phyloP scores from a whole-genome alignment of 2,888 invertebrate species.

The Microplitis manilae region DNA sequence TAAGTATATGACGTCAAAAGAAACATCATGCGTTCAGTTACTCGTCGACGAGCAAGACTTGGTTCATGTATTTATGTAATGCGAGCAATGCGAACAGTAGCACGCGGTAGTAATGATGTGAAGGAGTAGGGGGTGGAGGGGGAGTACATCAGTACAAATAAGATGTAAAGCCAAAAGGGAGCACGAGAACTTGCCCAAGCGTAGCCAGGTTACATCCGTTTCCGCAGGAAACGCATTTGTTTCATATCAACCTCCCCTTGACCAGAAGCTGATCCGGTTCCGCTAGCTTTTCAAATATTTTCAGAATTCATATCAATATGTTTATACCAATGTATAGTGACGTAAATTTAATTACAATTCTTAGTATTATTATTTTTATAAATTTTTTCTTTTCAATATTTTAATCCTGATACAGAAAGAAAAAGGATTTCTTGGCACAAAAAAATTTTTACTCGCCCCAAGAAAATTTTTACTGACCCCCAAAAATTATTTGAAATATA shows the following conservation, averaged over 20 bases:
- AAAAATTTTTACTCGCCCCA: too few relatives aligned
- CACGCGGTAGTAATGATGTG: not conserved
- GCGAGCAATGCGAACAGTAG: constrained; percentile 37
- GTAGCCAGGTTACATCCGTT: constrained; percentile 64
- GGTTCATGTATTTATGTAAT: constrained; percentile 47
- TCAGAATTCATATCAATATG: not conserved
- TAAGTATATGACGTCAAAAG: not conserved
- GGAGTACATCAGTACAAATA: constrained; percentile 22
- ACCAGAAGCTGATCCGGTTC: constrained; percentile 31
- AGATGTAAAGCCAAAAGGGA: constrained; percentile 45
- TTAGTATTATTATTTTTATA: not conserved
- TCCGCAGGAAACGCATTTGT: constrained; percentile 67
- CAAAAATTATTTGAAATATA: too few relatives aligned
- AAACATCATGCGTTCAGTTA: constrained; percentile 12
- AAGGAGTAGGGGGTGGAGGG: not conserved
- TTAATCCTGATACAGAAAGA: too few relatives aligned
- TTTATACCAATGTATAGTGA: not conserved
- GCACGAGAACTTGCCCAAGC: constrained; percentile 61
- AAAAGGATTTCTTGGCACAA: too few relatives aligned
- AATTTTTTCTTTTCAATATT: not conserved
- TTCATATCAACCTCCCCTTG: constrained; percentile 51
- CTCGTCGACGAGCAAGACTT: constrained; percentile 32
- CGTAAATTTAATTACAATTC: not conserved
- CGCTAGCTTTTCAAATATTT: constrained; percentile 1
- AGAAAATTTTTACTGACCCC: too few relatives aligned